These are phyloP conservation scores for Hydrophis major DNA, from an alignment of 2,797 vertebrate species.

Conservation along the genomic window DNA sequence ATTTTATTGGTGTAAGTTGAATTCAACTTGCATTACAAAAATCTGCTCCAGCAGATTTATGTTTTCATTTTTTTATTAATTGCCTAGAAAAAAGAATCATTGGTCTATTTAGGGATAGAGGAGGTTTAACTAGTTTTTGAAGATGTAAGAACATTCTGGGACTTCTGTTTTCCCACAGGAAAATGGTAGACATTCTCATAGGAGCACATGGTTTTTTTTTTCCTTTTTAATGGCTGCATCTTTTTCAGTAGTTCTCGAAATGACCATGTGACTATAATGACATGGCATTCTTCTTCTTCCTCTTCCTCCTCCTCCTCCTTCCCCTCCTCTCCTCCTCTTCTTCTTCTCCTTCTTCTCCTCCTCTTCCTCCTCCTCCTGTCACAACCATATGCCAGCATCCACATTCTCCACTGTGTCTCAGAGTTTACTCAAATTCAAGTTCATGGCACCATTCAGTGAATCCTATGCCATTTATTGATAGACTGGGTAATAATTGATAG, in stretches of 20 bases:
- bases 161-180: neutral
- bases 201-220: neutral
- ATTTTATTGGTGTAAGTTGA: neutral
- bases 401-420: no score
- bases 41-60: neutral
- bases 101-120: neutral
- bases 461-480: neutral
- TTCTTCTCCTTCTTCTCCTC: accelerated
- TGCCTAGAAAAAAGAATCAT: neutral
- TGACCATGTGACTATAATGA: neutral
- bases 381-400: no score
- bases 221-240: neutral
- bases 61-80: neutral
- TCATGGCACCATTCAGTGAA: neutral
- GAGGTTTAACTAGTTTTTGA: neutral
- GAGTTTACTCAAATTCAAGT: no score
- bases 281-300: no score
- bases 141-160: neutral
- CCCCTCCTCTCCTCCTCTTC: no score
- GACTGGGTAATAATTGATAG: neutral
- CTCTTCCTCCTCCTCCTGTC: neutral
- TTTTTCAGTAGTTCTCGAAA: neutral
- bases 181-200: neutral
- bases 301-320: no score
- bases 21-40: neutral